phyloP scores from a whole-genome alignment of 1,140 invertebrate species.

The Carposina sasakii region DNA sequence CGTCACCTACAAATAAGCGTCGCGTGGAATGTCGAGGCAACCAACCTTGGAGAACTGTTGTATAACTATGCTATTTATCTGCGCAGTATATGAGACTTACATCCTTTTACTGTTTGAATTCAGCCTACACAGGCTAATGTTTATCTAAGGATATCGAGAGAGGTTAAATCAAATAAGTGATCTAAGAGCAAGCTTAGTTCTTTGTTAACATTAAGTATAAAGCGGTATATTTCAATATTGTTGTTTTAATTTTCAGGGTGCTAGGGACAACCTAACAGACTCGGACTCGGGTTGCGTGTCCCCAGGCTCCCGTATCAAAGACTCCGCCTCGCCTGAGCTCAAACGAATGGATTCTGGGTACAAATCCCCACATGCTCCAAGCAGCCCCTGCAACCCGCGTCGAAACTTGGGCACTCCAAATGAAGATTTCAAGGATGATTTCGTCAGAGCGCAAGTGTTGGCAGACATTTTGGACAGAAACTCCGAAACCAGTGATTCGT shows the following conservation, averaged over 20 bases:
- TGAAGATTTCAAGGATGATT: slow-evolving; percentile 63
- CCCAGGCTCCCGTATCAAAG: slow-evolving; percentile 67
- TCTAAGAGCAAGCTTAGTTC: no score
- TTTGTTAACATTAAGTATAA: no score
- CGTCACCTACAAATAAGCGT: no score
- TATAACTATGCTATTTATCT: no score
- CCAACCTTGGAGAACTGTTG: no score
- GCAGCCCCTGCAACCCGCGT: slow-evolving; percentile 56
- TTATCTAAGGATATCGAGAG: no score
- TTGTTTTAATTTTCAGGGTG: slow-evolving; percentile 46
- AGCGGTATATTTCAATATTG: no score
- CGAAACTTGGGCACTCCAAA: slow-evolving; percentile 47
- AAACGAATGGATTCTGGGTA: slow-evolving; percentile 71
- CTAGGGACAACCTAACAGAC: slow-evolving; percentile 68
- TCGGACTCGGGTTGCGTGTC: slow-evolving; percentile 71
- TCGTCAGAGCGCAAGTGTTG: slow-evolving; percentile 58
- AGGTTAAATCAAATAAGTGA: no score
- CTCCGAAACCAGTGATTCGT: slow-evolving; percentile 58
- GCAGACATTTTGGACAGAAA: slow-evolving; percentile 55
- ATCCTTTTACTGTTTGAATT: no score
- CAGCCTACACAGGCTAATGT: no score
- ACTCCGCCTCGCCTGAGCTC: slow-evolving; percentile 68
- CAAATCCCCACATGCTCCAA: slow-evolving; percentile 64
- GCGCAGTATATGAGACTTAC: no score
- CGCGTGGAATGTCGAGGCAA: no score